Evolutionary conservation across 2,797 vertebrate species (phyloP).

Genomic region (Cottoperca gobio): DNA sequence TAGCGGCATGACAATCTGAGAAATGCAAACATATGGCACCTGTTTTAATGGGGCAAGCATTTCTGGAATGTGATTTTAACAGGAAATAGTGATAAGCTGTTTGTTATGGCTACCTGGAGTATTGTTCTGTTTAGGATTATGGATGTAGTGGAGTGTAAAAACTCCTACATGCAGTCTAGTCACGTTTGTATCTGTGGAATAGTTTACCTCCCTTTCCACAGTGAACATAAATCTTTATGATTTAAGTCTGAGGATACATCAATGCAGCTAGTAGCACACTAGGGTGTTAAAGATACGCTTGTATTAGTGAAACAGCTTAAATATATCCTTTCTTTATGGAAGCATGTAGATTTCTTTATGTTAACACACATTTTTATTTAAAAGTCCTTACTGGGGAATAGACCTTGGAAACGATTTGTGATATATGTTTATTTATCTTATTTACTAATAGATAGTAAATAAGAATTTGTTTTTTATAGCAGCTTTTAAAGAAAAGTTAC

Average conservation of each 20-base stretch:
- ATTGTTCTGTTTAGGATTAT: slow-evolving; percentile 35
- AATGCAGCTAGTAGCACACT: background rate
- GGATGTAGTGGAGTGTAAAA: slow-evolving; percentile 12
- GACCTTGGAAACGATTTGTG: no score
- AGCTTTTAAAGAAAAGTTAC: no score
- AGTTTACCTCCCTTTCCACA: background rate
- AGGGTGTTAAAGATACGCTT: background rate
- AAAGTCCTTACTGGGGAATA: no score
- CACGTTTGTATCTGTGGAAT: background rate
- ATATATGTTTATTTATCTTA: no score
- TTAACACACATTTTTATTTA: no score
- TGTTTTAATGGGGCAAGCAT: slow-evolving; percentile 18
- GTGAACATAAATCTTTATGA: slow-evolving; percentile 27
- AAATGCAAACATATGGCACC: slow-evolving; percentile 10
- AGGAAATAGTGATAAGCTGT: slow-evolving; percentile 25
- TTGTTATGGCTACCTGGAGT: slow-evolving; percentile 7
- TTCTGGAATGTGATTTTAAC: slow-evolving; percentile 34
- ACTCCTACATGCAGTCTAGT: background rate
- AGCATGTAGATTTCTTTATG: background rate
- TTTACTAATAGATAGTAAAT: no score
- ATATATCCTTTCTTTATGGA: background rate
- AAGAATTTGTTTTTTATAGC: no score
- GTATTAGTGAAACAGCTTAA: background rate
- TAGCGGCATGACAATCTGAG: background rate
- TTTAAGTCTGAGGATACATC: slow-evolving; percentile 5